phyloP scores from a whole-genome alignment of 2,797 vertebrate species.

The Vireo griseus region DNA sequence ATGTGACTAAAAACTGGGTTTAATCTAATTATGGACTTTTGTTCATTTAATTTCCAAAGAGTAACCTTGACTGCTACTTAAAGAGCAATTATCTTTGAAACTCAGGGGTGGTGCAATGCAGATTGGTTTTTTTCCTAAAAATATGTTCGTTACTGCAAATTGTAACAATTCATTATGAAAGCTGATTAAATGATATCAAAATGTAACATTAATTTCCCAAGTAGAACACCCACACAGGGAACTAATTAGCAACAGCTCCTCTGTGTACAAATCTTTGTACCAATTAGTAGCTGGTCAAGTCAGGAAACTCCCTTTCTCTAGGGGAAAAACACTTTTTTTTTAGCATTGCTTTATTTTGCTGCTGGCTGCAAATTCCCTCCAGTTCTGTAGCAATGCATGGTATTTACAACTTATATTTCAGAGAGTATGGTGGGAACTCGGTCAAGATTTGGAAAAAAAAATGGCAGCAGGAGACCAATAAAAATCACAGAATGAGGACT shows the following conservation, averaged over 20 bases:
- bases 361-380: not conserved
- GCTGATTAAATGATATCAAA: constrained; percentile 28
- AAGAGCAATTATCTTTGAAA: not conserved
- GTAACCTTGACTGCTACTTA: not conserved
- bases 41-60: not conserved
- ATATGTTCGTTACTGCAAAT: not conserved
- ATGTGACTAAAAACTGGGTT: not conserved
- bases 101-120: fast-evolving
- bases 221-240: constrained; percentile 28
- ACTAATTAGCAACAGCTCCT: constrained; percentile 43
- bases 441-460: not conserved
- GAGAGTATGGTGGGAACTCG: not conserved
- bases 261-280: constrained; percentile 19
- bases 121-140: not conserved
- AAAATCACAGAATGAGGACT: not conserved
- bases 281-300: constrained; percentile 44
- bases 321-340: not conserved
- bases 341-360: not conserved
- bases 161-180: not conserved
- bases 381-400: not conserved
- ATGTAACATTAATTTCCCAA: constrained; percentile 34
- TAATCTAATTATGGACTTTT: not conserved
- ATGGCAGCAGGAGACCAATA: not conserved
- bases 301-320: constrained; percentile 26
- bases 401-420: not conserved